These are phyloP conservation scores for Columba janthina DNA, from an alignment of 2,113 vertebrate genomes.

Conservation along the genomic window DNA sequence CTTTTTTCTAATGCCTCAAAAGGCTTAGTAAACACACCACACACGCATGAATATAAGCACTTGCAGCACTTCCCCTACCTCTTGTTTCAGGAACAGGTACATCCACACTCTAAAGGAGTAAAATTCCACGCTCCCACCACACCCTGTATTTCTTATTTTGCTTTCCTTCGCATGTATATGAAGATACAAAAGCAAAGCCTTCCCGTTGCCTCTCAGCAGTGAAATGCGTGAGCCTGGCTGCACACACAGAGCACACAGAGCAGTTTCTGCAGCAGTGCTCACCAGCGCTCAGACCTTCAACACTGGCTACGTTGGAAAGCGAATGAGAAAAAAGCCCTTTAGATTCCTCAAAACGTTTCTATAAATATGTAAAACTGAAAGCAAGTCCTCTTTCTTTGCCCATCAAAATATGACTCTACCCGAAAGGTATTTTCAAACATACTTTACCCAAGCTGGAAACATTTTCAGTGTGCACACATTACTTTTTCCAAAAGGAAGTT, in stretches of 20 bases:
- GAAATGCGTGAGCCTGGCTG: not conserved
- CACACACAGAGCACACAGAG: not conserved
- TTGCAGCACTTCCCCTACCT: not conserved
- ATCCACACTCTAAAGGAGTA: not conserved
- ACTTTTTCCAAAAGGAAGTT: slow-evolving; percentile 59
- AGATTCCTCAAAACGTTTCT: not conserved
- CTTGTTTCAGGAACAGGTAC: not conserved
- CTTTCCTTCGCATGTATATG: not conserved
- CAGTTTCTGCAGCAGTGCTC: not conserved
- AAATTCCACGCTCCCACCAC: not conserved
- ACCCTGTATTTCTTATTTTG: not conserved
- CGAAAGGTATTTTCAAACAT: slow-evolving; percentile 46
- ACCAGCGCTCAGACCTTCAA: not conserved
- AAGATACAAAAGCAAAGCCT: not conserved
- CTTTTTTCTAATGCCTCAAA: not conserved
- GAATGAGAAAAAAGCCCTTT: not conserved
- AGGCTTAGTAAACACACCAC: not conserved
- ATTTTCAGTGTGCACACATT: not conserved
- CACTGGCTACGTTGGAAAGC: not conserved
- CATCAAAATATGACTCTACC: slow-evolving; percentile 36
- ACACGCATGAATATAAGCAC: not conserved
- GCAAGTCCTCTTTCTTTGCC: slow-evolving; percentile 10
- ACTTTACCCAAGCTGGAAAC: slow-evolving; percentile 41
- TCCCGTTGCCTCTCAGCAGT: not conserved
- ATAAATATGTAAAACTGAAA: slow-evolving; percentile 33